phyloP scores from a whole-genome alignment of 2,888 invertebrate genomes.

The Pyrocoelia pectoralis region DNA sequence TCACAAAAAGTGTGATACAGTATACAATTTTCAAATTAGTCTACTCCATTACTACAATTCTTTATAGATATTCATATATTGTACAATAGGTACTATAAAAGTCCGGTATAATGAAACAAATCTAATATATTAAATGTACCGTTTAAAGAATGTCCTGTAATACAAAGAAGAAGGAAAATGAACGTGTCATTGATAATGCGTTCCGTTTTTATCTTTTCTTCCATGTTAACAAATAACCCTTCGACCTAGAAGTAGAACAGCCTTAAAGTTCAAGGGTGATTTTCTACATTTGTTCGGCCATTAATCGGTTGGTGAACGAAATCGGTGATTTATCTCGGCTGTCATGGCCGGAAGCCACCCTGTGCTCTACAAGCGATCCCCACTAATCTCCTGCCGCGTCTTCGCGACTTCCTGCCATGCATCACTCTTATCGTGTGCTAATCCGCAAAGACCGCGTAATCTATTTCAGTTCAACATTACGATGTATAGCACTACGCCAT shows the following conservation, averaged over 20 bases:
- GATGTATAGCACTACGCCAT: conserved; percentile 38
- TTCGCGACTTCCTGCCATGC: conserved; percentile 60
- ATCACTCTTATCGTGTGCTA: conserved; percentile 57
- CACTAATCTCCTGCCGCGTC: conserved; percentile 59
- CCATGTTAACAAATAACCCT: conserved; percentile 28
- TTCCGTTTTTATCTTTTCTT: conserved; percentile 8
- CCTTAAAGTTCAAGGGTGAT: conserved; percentile 56
- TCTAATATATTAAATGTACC: background rate
- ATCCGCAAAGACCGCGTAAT: conserved; percentile 52
- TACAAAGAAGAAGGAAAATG: background rate
- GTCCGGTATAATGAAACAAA: background rate
- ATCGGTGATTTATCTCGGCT: conserved; percentile 58
- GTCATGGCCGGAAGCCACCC: conserved; percentile 60
- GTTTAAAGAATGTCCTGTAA: background rate
- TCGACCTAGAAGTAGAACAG: conserved; percentile 32
- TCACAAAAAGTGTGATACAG: too few species aligned
- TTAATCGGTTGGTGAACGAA: conserved; percentile 55
- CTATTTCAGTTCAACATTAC: conserved; percentile 43
- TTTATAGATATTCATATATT: too few species aligned
- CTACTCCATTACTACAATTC: too few species aligned
- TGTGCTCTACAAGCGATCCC: conserved; percentile 58
- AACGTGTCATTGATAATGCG: conserved; percentile 3
- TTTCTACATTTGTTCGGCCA: conserved; percentile 61
- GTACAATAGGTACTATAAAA: background rate
- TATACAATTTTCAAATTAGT: too few species aligned